Conservation (phyloP, 2,888 invertebrate species). For the Athripsodes cinereus region DNA sequence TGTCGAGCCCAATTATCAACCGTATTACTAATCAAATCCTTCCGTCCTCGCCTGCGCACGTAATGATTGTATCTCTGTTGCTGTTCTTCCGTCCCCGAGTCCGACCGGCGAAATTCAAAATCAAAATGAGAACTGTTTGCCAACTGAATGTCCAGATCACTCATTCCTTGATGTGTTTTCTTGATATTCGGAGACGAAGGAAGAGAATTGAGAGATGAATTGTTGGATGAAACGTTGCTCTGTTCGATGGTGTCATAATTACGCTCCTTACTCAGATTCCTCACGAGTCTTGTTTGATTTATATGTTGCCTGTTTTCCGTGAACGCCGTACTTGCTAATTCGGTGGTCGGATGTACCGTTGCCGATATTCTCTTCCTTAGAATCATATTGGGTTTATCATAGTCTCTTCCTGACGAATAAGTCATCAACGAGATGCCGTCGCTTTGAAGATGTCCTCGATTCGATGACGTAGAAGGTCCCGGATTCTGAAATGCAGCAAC, state of each 20-base stretch:
- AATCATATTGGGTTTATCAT: constrained; percentile 25
- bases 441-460: constrained; percentile 11
- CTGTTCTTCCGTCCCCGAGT: constrained; percentile 9
- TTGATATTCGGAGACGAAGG: constrained; percentile 23
- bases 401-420: constrained; percentile 15
- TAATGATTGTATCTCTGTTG: constrained; percentile 22
- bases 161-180: constrained; percentile 21
- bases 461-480: constrained; percentile 8
- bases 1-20: constrained; percentile 57
- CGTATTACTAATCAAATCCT: constrained; percentile 54
- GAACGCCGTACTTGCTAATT: constrained; percentile 23
- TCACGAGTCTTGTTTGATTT: constrained; percentile 11
- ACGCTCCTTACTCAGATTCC: constrained; percentile 23
- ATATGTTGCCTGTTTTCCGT: constrained; percentile 11
- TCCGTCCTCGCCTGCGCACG: constrained; percentile 29
- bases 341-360: constrained; percentile 24
- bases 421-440: constrained; percentile 15
- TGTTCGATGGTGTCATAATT: constrained; percentile 25
- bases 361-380: constrained; percentile 26
- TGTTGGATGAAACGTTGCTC: constrained; percentile 22
- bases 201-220: constrained; percentile 23
- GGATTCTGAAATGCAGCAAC: constrained; percentile 22
- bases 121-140: constrained; percentile 35
- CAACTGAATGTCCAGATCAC: constrained; percentile 36
- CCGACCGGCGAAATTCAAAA: constrained; percentile 27